Base-by-base conservation (phyloP, 2,113 vertebrate genomes). In the Aleadryas rufinucha region DNA sequence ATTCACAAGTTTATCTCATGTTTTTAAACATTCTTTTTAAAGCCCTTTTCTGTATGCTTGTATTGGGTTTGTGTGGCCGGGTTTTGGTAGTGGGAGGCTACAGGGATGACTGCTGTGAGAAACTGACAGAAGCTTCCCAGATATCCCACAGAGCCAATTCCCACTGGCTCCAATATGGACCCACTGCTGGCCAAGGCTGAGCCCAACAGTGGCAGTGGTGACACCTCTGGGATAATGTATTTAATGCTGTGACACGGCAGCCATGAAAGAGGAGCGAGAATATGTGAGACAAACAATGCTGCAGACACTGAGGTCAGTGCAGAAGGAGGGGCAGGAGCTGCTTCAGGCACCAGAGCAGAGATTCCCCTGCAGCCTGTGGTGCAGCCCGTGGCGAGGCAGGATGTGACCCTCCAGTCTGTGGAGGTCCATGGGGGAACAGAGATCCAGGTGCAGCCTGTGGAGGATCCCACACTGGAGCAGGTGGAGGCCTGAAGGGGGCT, bases 281-380 rank as follows among this genome's bases (percentile, higher is more conserved):
- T 4, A 16, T 16, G 9, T 45, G 57, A 27, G 2, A 68, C 30
- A 5, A n/a, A 1, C n/a, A 72, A 0, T 20, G 1, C 24, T 39
- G 45, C 50, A 45, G 44, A 19, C 44, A 52, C 26, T 6, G 6
- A 14, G 44, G 33, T 9, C 45, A 27, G 26, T 0, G 63, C 63
- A 66, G 70, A 20, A 21, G n/a, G n/a, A n/a, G 7, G 4, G 3
- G 9, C 1, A 37, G 53, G 37, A 68, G 1, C 13, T 1, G 6
- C 9, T 27, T 21, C 71, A 50, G 44, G 24, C 14, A 16, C 42
- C 10, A 7, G 61, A 30, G 60, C 61, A 50, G 44, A 76, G 20
- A 12, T 42, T 76, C 1, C 28, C 50, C 42, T 56, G 82, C 41
- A 74, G 69, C n/a, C 49, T 0, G 1, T 19, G 37, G 31, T 74